Evolutionary conservation across 2,888 invertebrate species (phyloP).

Genomic region (Leptinotarsa juncta): DNA sequence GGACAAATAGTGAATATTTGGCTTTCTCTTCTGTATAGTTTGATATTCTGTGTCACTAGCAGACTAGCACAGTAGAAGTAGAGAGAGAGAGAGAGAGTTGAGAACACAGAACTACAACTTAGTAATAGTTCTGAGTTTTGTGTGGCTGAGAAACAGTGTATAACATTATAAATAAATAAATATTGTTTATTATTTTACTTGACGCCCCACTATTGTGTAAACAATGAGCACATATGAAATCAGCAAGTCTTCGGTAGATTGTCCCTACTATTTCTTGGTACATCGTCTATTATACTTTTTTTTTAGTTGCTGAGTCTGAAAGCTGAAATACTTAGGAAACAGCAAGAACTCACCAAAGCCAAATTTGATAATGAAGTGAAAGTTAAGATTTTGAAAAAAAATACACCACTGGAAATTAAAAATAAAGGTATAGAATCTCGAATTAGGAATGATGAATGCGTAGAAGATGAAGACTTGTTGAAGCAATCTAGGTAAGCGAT

Average conservation of each 20-base stretch:
- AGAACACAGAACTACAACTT: too few relatives aligned
- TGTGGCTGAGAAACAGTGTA: too few relatives aligned
- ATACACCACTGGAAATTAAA: constrained; percentile 56
- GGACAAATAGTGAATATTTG: too few relatives aligned
- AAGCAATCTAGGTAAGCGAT: constrained; percentile 65
- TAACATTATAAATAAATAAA: too few relatives aligned
- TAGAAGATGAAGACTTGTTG: constrained; percentile 61
- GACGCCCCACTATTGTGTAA: background rate
- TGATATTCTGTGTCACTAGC: too few relatives aligned
- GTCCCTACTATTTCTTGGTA: constrained; percentile 12
- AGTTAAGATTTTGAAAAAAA: constrained; percentile 64
- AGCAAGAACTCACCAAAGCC: constrained; percentile 81
- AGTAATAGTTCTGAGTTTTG: too few relatives aligned
- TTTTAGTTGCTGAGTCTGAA: constrained; percentile 82
- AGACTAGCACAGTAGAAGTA: too few relatives aligned
- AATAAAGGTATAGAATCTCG: constrained; percentile 67
- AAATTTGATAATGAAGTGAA: constrained; percentile 71
- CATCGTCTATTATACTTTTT: constrained; percentile 6
- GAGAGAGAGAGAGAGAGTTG: too few relatives aligned
- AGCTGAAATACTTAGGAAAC: constrained; percentile 89
- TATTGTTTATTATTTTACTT: too few relatives aligned
- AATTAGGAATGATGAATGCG: constrained; percentile 59
- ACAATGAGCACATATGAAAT: constrained; percentile 59
- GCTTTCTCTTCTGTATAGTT: too few relatives aligned
- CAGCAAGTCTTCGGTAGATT: constrained; percentile 59